Conservation (phyloP, 2,888 invertebrate species). For the Panorpa germanica region DNA sequence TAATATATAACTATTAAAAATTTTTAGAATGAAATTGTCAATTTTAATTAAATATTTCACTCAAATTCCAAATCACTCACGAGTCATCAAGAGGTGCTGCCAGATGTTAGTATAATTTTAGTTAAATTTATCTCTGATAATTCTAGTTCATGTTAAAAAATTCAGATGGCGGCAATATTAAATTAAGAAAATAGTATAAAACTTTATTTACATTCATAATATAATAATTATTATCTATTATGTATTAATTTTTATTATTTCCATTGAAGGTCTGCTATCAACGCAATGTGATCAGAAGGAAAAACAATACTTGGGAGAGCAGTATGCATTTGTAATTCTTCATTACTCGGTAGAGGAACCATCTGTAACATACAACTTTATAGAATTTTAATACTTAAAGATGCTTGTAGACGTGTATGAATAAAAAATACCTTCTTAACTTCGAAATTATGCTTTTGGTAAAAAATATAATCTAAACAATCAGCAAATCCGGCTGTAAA, state of each 20-base stretch:
- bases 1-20: conserved; percentile 4
- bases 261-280: conserved; percentile 62
- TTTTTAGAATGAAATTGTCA: too few species aligned
- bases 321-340: conserved; percentile 49
- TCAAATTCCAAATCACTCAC: too few species aligned
- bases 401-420: conserved; percentile 8
- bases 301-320: conserved; percentile 79
- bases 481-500: conserved; percentile 65
- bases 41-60: too few species aligned
- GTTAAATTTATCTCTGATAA: too few species aligned
- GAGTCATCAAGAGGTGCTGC: too few species aligned
- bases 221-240: conserved; percentile 4
- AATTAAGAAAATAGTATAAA: too few species aligned
- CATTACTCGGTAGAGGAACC: conserved; percentile 61
- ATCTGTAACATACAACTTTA: conserved; percentile 28
- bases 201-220: too few species aligned
- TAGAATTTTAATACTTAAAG: conserved; percentile 3
- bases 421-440: conserved; percentile 36
- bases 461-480: conserved; percentile 85
- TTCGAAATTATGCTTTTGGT: conserved; percentile 40
- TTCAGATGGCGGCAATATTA: too few species aligned
- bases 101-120: too few species aligned
- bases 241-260: conserved; percentile 14
- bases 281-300: conserved; percentile 87
- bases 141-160: too few species aligned